Evolutionary conservation across 2,113 vertebrate species (phyloP).

Genomic region (Symphodus melops): DNA sequence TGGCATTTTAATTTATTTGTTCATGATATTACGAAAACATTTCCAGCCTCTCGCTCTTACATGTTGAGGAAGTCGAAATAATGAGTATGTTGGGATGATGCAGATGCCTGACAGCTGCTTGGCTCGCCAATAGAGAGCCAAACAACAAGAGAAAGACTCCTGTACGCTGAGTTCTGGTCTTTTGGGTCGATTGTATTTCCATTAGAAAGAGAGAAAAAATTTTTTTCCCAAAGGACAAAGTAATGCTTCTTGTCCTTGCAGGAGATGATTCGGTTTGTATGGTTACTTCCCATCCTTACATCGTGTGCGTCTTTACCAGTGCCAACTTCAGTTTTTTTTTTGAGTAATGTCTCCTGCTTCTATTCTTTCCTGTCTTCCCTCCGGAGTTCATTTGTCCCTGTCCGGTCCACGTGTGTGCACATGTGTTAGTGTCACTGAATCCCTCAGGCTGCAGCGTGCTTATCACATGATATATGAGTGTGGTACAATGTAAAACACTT

Average conservation of each 20-base stretch:
- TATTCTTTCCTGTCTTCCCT: constrained; percentile 65
- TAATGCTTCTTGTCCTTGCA: constrained; percentile 66
- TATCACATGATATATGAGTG: constrained; percentile 23
- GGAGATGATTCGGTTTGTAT: constrained; percentile 21
- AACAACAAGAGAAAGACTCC: constrained; percentile 26
- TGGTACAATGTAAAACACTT: constrained; percentile 4
- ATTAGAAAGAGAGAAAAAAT: constrained; percentile 60
- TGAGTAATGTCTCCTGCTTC: constrained; percentile 63
- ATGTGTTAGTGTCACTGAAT: constrained; percentile 55
- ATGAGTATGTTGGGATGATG: not conserved
- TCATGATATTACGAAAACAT: constrained; percentile 3
- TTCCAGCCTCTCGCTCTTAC: not conserved
- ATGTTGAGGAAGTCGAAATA: constrained; percentile 1
- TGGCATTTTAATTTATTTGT: not conserved
- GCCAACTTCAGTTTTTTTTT: constrained; percentile 23
- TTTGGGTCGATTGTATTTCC: constrained; percentile 55
- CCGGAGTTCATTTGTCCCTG: constrained; percentile 65
- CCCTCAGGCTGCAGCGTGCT: constrained; percentile 17
- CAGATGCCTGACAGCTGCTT: not conserved
- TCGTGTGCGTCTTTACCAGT: not conserved
- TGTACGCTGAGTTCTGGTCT: constrained; percentile 46
- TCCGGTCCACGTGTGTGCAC: constrained; percentile 48
- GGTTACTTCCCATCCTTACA: constrained; percentile 17
- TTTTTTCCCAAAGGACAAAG: constrained; percentile 61
- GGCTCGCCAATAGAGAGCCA: not conserved